phyloP scores from a whole-genome alignment of 2,888 invertebrate species.

The Clostera curtula region DNA sequence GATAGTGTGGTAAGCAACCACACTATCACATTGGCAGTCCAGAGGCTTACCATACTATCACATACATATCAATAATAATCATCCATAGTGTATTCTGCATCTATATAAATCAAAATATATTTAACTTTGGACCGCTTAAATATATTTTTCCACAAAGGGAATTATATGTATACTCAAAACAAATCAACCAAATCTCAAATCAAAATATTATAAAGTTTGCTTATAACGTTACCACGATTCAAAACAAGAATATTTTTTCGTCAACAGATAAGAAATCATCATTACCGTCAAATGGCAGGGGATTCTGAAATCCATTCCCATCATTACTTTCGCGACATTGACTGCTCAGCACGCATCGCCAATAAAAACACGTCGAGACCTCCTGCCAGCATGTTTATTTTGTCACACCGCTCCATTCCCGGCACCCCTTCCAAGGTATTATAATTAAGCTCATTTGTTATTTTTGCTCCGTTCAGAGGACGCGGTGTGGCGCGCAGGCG shows the following conservation, averaged over 20 bases:
- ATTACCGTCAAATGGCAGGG: conserved; percentile 33
- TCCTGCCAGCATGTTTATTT: conserved; percentile 59
- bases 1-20: no score
- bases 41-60: no score
- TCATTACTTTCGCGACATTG: conserved; percentile 64
- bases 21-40: no score
- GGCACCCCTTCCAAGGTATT: conserved; percentile 58
- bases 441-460: conserved; percentile 71
- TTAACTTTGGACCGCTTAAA: no score
- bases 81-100: no score
- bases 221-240: conserved; percentile 14
- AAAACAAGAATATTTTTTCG: conserved; percentile 27
- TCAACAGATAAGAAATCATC: conserved; percentile 36
- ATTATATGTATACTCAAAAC: no score
- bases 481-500: conserved; percentile 55
- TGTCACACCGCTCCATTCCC: conserved; percentile 36
- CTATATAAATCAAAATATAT: no score
- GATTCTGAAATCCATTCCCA: conserved; percentile 40
- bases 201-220: no score
- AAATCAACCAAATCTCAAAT: no score
- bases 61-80: no score
- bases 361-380: conserved; percentile 61
- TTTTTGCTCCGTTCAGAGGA: conserved; percentile 30
- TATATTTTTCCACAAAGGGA: no score
- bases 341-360: conserved; percentile 49